Percentiles rank a stretch among this genome's conserved stretches.
Evolutionary conservation across 2,797 vertebrate species (phyloP).

Genomic region (Xenops minutus): DNA sequence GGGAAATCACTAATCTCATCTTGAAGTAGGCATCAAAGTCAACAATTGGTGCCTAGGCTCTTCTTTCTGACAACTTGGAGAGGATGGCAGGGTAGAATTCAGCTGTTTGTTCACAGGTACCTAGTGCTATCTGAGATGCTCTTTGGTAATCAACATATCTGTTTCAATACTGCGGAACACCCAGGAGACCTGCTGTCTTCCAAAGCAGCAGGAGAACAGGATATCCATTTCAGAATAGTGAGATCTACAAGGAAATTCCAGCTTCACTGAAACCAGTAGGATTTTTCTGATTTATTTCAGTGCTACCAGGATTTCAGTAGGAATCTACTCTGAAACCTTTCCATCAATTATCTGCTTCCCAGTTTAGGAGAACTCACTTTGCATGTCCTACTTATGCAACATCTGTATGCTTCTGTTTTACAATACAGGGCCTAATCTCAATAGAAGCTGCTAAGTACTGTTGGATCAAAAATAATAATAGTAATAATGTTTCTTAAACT

Average conservation of each 20-base stretch:
- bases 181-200: background rate
- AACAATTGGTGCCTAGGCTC: background rate
- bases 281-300: background rate
- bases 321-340: background rate
- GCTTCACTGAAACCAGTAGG: background rate
- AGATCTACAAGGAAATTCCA: background rate
- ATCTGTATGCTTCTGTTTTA: background rate
- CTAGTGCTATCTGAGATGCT: background rate
- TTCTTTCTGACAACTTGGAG: background rate
- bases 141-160: background rate
- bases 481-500: slow-evolving; percentile 32
- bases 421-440: background rate
- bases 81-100: background rate
- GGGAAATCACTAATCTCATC: background rate
- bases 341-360: background rate
- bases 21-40: background rate
- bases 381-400: background rate
- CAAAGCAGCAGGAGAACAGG: background rate
- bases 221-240: background rate
- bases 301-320: background rate
- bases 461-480: background rate
- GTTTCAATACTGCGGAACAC: background rate
- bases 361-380: background rate
- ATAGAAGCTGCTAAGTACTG: background rate
- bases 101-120: background rate